A percentile compares a stretch with the other conserved stretches of the same genome.
Evolutionary conservation across 2,888 invertebrate species (phyloP).

Genomic region (Torymus tubicola): DNA sequence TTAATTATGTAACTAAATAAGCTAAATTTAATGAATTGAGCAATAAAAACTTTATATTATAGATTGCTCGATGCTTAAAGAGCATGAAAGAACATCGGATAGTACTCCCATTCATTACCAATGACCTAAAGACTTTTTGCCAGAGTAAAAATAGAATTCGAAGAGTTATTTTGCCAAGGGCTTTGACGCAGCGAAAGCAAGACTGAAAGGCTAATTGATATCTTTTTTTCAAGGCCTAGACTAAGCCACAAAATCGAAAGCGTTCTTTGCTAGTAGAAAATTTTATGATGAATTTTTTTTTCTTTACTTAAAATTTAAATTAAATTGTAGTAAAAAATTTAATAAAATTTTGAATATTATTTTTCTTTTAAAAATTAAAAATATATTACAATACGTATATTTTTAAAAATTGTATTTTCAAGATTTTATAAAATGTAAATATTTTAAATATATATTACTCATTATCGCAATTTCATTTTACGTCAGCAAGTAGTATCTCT

Average conservation of each 20-base stretch:
- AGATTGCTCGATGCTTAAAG: constrained; percentile 11
- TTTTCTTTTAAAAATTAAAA: too few species aligned
- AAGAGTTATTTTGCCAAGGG: constrained; percentile 42
- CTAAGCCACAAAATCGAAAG: background rate
- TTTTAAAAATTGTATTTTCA: too few species aligned
- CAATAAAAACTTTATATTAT: constrained; percentile 29
- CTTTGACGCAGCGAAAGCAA: constrained; percentile 13
- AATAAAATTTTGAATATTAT: too few species aligned
- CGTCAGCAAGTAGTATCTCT: constrained; percentile 18
- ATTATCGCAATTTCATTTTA: background rate
- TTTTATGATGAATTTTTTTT: background rate
- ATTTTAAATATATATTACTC: too few species aligned
- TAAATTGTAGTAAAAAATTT: too few species aligned
- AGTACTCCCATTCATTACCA: constrained; percentile 42
- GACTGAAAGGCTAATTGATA: constrained; percentile 32
- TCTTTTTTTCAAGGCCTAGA: constrained; percentile 34
- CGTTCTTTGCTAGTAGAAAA: background rate
- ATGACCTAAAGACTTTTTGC: constrained; percentile 47
- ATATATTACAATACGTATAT: too few species aligned
- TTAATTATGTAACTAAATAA: constrained; percentile 10
- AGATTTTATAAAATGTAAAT: too few species aligned
- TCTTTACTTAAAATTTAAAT: too few species aligned
- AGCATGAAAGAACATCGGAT: constrained; percentile 20
- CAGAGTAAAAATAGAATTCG: constrained; percentile 46
- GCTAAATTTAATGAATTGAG: constrained; percentile 38